Conservation (phyloP, 2,113 vertebrate genomes). For the Corydoras sp. region DNA sequence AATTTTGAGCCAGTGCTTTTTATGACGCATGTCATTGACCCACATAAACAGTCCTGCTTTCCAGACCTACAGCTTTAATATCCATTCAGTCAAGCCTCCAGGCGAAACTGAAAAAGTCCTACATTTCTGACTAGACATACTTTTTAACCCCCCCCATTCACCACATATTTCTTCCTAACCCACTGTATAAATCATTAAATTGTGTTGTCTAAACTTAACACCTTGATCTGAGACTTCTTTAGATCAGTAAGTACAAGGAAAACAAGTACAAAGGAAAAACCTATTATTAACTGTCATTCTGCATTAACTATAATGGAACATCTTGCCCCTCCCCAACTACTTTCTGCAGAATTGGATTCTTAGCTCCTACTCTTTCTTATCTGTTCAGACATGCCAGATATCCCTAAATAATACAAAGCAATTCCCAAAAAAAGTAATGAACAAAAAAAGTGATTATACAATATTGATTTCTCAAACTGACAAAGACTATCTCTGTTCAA, state of each 20-base stretch:
- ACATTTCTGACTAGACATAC: constrained; percentile 11
- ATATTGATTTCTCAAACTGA: neutral
- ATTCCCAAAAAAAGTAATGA: neutral
- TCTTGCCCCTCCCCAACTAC: constrained; percentile 7
- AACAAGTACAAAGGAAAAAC: constrained; percentile 24
- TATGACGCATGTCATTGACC: too few species aligned
- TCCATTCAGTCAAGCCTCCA: neutral
- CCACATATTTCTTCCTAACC: constrained; percentile 28
- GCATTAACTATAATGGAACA: constrained; percentile 23
- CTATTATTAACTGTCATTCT: constrained; percentile 37
- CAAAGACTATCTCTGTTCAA: neutral
- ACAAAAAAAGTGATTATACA: neutral
- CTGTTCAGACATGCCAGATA: neutral
- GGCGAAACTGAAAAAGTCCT: neutral
- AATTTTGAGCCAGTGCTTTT: too few species aligned
- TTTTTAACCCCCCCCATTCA: constrained; percentile 29
- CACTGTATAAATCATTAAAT: constrained; percentile 30
- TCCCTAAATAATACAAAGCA: neutral
- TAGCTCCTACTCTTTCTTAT: neutral
- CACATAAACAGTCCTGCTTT: too few species aligned
- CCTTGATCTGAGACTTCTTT: constrained; percentile 45
- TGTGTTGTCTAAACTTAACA: constrained; percentile 29
- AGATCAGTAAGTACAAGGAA: constrained; percentile 34
- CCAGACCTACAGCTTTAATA: neutral
- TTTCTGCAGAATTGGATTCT: neutral